A percentile compares a stretch with the other conserved stretches of the same genome.
Evolutionary conservation across 2,113 vertebrate species (phyloP).

Genomic region (Sciurus niger): DNA sequence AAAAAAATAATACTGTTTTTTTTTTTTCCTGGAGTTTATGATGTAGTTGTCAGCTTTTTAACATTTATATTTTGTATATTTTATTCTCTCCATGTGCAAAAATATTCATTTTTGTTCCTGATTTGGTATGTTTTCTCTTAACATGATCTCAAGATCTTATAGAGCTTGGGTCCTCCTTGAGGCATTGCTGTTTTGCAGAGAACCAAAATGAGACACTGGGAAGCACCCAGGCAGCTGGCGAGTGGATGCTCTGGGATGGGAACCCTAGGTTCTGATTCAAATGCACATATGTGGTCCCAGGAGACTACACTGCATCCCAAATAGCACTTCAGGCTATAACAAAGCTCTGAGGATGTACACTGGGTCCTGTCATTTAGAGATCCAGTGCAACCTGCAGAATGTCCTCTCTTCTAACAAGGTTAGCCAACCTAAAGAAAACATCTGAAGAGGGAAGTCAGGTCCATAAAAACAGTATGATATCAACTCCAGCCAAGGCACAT

Average conservation of each 20-base stretch:
- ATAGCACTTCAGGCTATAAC: no score
- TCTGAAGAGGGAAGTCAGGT: neutral
- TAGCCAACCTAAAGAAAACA: neutral
- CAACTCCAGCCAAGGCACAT: neutral
- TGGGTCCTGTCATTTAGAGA: neutral
- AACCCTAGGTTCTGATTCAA: neutral
- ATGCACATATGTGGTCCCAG: neutral
- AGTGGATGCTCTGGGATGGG: neutral
- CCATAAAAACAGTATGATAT: neutral
- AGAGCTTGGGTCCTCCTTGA: neutral
- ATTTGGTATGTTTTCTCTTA: neutral
- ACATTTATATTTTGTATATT: neutral
- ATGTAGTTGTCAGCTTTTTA: neutral
- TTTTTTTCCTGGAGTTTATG: neutral
- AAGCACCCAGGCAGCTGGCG: neutral
- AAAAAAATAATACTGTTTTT: neutral
- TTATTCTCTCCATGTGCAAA: neutral
- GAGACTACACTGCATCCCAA: rapidly evolving
- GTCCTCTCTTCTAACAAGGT: neutral
- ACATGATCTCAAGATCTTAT: neutral
- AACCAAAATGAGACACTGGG: neutral
- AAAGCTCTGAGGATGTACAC: neutral
- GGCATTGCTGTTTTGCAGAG: neutral
- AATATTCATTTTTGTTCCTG: neutral
- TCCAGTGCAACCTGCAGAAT: neutral